These are phyloP conservation scores for Cerastoderma edule DNA, from an alignment of 2,888 invertebrate genomes.

Conservation along the genomic window DNA sequence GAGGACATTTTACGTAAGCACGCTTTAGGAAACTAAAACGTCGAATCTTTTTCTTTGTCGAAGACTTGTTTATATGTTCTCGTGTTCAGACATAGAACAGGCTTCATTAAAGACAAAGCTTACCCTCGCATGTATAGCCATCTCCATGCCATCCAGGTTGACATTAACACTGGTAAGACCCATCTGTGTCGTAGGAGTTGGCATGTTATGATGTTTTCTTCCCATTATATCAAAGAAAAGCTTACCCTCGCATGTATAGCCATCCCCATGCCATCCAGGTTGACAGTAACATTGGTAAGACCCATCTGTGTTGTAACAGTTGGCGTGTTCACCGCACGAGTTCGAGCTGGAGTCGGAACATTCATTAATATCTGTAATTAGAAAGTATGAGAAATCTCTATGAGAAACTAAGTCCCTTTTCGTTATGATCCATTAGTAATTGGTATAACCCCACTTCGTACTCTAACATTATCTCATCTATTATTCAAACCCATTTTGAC, in stretches of 20 bases:
- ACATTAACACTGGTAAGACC: conserved; percentile 1
- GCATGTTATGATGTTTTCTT: too few species aligned
- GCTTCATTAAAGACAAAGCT: too few species aligned
- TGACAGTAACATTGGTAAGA: conserved; percentile 1
- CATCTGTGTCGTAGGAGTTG: not conserved
- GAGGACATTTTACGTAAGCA: too few species aligned
- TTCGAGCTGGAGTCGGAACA: conserved; percentile 7
- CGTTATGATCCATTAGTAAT: not conserved
- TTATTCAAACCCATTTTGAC: not conserved
- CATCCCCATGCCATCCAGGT: not conserved
- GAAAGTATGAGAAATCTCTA: too few species aligned
- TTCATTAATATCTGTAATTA: conserved; percentile 15
- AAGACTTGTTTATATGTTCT: too few species aligned
- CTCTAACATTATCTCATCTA: not conserved
- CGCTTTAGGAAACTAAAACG: too few species aligned
- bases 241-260: not conserved
- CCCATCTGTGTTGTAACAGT: conserved; percentile 7
- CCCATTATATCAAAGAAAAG: too few species aligned
- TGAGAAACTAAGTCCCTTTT: too few species aligned
- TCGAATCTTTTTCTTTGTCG: too few species aligned
- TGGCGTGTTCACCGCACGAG: not conserved
- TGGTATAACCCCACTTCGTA: not conserved
- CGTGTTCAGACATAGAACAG: too few species aligned
- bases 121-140: conserved; percentile 2
- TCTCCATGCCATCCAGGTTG: not conserved